phyloP scores from a whole-genome alignment of 2,797 vertebrate genomes.

The Coregonus suidteri region DNA sequence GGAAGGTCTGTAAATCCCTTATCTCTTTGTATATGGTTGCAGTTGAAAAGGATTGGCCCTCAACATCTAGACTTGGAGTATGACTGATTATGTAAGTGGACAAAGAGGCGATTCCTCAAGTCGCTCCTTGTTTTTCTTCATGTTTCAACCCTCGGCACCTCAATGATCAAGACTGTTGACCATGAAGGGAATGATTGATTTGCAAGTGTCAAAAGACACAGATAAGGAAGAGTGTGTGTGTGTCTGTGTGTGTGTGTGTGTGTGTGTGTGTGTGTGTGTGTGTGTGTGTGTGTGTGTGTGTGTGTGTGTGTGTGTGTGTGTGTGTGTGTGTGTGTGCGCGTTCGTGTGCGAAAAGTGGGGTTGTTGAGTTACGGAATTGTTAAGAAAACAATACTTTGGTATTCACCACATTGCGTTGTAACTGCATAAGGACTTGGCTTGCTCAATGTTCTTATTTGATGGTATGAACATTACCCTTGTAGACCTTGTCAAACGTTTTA shows the following conservation, averaged over 20 bases:
- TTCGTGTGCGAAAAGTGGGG: neutral
- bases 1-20: neutral
- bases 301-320: neutral
- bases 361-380: neutral
- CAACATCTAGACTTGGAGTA: neutral
- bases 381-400: neutral
- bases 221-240: neutral
- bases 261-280: neutral
- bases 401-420: neutral
- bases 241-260: neutral
- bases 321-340: too few relatives aligned
- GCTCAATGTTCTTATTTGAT: neutral
- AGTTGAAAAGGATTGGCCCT: neutral
- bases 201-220: constrained; percentile 1
- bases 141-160: neutral
- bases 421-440: neutral
- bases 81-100: neutral
- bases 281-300: too few relatives aligned
- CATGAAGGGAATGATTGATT: neutral
- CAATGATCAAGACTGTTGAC: neutral
- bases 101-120: neutral
- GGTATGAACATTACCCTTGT: neutral
- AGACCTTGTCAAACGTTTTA: neutral
- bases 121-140: neutral
- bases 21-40: neutral